A percentile compares a stretch with the other conserved stretches of the same genome.
phyloP scores from a whole-genome alignment of 2,888 invertebrate genomes.

The Gnatocerus cornutus region DNA sequence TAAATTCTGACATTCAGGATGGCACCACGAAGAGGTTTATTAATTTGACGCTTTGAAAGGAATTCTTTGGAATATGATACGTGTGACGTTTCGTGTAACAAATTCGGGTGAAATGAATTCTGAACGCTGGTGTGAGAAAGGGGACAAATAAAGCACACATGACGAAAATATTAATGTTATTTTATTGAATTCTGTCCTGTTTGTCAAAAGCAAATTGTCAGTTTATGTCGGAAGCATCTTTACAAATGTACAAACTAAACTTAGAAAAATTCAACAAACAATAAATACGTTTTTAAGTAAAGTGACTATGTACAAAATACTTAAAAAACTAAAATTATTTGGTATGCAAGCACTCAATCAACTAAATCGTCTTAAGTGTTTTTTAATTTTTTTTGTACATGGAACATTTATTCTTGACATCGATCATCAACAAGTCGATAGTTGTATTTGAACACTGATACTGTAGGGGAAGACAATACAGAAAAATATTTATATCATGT shows the following conservation, averaged over 20 bases:
- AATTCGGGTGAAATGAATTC: no score
- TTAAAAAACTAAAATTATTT: constrained; percentile 34
- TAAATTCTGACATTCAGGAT: no score
- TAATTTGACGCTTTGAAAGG: no score
- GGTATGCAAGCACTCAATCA: constrained; percentile 40
- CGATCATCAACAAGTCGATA: constrained; percentile 32
- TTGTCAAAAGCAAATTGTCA: constrained; percentile 57
- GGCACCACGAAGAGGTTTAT: no score
- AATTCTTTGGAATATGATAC: no score
- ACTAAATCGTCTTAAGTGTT: constrained; percentile 28
- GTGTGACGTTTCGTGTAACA: no score
- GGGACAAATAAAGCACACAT: constrained; percentile 20
- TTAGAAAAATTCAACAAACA: constrained; percentile 50
- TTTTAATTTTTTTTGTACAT: constrained; percentile 44
- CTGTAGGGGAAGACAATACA: constrained; percentile 50
- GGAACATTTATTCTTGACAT: constrained; percentile 50
- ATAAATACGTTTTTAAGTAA: constrained; percentile 48
- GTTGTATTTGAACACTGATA: constrained; percentile 45
- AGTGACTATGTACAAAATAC: constrained; percentile 43
- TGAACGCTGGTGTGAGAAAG: no score
- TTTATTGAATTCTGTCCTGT: constrained; percentile 55
- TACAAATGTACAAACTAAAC: constrained; percentile 49
- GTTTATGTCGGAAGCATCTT: constrained; percentile 50
- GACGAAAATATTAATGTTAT: constrained; percentile 49
- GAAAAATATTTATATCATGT: constrained; percentile 43